These are phyloP conservation scores for Ptychoptera contaminata DNA, from an alignment of 2,888 invertebrate genomes.

Conservation along the genomic window DNA sequence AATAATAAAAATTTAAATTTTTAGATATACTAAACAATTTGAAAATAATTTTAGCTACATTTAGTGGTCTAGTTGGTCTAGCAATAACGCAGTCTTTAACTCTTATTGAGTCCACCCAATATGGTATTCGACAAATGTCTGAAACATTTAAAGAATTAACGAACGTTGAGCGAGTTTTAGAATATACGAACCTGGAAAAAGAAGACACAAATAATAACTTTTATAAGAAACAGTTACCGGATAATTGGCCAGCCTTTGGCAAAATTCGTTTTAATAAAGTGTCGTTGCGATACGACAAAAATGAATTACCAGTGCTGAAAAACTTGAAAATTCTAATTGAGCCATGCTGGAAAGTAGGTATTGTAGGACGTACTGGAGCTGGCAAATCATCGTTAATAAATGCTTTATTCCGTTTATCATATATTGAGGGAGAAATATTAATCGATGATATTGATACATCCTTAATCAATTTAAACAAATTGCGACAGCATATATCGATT, in stretches of 20 bases:
- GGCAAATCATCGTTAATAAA: constrained; percentile 67
- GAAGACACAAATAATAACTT: constrained; percentile 27
- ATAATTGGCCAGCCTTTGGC: constrained; percentile 53
- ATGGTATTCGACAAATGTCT: constrained; percentile 49
- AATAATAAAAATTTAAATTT: neutral
- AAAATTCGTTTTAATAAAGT: constrained; percentile 37
- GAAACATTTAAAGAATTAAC: constrained; percentile 57
- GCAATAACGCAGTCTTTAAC: constrained; percentile 52
- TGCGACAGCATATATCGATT: constrained; percentile 37
- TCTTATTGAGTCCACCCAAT: constrained; percentile 56
- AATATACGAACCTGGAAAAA: constrained; percentile 51
- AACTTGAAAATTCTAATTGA: constrained; percentile 51
- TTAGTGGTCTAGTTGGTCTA: constrained; percentile 53
- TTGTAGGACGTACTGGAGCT: constrained; percentile 73
- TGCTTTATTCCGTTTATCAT: constrained; percentile 60
- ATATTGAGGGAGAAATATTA: constrained; percentile 49
- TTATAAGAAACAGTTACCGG: constrained; percentile 33
- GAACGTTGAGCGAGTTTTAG: constrained; percentile 54
- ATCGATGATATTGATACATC: constrained; percentile 54
- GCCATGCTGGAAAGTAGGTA: constrained; percentile 53
- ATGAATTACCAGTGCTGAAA: constrained; percentile 51
- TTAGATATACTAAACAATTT: neutral
- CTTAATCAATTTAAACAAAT: constrained; percentile 32
- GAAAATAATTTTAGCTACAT: constrained; percentile 20
- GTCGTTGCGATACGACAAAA: constrained; percentile 41